Base-by-base conservation (phyloP, 1,140 invertebrate genomes). In the Cydia splendana region DNA sequence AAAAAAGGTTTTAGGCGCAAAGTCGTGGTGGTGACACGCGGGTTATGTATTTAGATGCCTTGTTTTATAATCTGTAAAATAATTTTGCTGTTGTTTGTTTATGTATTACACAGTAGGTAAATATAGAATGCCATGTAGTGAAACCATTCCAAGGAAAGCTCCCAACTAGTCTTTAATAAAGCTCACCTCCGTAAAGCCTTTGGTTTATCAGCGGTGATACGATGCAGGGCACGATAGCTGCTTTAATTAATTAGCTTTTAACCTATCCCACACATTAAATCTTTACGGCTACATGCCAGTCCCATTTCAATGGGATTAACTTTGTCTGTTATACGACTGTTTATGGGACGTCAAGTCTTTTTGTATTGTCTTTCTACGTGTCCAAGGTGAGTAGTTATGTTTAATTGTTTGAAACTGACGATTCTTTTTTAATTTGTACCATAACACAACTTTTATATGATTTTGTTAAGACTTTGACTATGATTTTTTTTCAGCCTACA, bases 191-290 rank as follows among this genome's bases (percentile, higher is more conserved):
- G 18, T 74, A 74, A 74, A 74, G 42, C 48, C 48, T 74, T 74
- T 53, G 73, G 7, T 51, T 74, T 74, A 74, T 51, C 73, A 74
- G 73, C 45, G 5, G 10, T 74, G 48, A 74, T 53, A 48, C 38
- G 42, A 65, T 69, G 65, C 65, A 69, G 65, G 65, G 15, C 75
- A 51, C 79, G 75, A 84, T 82, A 80, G 81, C 77, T 81, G 81
- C 77, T 83, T 82, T 90, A 91, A 91, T 92, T 92, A 92, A 92
- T 91, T 87, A 91, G 77, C 73, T 75, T 74, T 38, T 45, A 75
- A 84, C 87, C 89, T 86, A 82, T 82, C 88, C 88, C 85, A 87
- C 84, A 86, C 87, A 87, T 91, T 91, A 91, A 90, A 87, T 83
- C 79, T 82, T 91, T 90, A 91, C 85, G 88, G 87, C 45, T 10